These are phyloP conservation scores for Channa argus DNA, from an alignment of 2,113 vertebrate species.

Conservation along the genomic window DNA sequence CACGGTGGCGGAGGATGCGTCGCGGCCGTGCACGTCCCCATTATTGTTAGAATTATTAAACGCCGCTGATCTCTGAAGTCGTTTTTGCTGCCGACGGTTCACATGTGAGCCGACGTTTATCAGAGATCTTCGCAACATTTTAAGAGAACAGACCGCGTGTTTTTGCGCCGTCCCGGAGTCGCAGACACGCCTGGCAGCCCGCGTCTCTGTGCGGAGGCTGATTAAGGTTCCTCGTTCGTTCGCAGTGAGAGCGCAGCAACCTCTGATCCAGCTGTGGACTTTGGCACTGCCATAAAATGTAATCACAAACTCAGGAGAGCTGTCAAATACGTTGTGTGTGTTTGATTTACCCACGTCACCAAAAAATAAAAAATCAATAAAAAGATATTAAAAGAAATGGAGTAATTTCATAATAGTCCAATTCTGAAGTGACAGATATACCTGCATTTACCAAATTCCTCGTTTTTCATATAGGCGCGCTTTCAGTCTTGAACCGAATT, in stretches of 20 bases:
- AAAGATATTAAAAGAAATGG: too few species aligned
- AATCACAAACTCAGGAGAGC: too few species aligned
- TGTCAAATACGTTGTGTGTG: too few species aligned
- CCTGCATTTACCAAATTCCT: too few species aligned
- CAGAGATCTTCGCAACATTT: conserved; percentile 64
- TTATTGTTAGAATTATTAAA: neutral
- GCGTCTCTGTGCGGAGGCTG: neutral
- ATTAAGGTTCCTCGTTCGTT: neutral
- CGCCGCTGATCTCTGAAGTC: neutral
- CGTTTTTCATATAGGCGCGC: too few species aligned
- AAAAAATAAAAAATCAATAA: too few species aligned
- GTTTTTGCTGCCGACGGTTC: neutral
- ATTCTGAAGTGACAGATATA: too few species aligned
- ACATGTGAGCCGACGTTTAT: neutral
- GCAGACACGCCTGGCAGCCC: neutral
- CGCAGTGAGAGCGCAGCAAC: neutral
- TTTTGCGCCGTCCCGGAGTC: neutral
- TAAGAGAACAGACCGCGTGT: neutral
- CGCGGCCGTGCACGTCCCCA: neutral
- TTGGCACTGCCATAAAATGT: neutral
- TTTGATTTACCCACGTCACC: too few species aligned
- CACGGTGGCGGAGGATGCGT: conserved; percentile 12
- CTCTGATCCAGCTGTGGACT: conserved; percentile 9
- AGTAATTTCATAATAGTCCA: too few species aligned
- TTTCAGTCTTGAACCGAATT: too few species aligned